A percentile compares a stretch with the other conserved stretches of the same genome.
Evolutionary conservation across 2,797 vertebrate species (phyloP).

Genomic region (Poecilia velifera): DNA sequence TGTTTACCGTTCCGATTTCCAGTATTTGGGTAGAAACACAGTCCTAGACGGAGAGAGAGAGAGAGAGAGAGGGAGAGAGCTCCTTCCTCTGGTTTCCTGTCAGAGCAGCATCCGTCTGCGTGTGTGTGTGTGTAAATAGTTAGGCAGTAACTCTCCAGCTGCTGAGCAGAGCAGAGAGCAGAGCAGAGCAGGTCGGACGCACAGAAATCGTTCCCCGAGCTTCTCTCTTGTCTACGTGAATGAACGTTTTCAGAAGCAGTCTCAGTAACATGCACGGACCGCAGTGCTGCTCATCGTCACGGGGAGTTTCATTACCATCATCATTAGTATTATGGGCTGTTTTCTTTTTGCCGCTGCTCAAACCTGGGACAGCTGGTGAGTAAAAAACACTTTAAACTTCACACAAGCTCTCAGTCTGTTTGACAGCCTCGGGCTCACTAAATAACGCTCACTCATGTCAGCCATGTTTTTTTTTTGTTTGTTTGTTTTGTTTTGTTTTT

Average conservation of each 20-base stretch:
- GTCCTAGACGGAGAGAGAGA: slow-evolving; percentile 10
- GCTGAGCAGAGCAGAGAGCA: slow-evolving; percentile 56
- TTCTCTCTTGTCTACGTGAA: slow-evolving; percentile 25
- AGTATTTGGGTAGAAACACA: slow-evolving; percentile 40
- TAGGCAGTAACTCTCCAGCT: slow-evolving; percentile 64
- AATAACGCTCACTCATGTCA: neutral
- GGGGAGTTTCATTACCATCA: slow-evolving; percentile 13
- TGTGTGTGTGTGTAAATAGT: slow-evolving; percentile 38
- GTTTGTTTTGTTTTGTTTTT: no score
- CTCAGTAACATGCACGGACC: slow-evolving; percentile 53
- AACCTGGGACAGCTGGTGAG: slow-evolving; percentile 59
- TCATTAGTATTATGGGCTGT: slow-evolving; percentile 10
- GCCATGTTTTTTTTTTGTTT: neutral
- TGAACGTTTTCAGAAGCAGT: slow-evolving; percentile 18
- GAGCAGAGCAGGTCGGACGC: slow-evolving; percentile 5
- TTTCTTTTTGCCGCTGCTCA: slow-evolving; percentile 31
- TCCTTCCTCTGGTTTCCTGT: no score
- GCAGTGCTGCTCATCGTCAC: slow-evolving; percentile 20
- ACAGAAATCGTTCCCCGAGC: neutral
- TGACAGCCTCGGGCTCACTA: neutral
- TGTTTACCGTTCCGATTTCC: slow-evolving; percentile 53
- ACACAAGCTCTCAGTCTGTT: neutral
- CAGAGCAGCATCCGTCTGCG: neutral
- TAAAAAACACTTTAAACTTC: slow-evolving; percentile 3
- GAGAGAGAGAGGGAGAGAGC: slow-evolving; percentile 7